These are phyloP conservation scores for Pogonocichla stellata DNA, from an alignment of 2,113 vertebrate species.

Conservation along the genomic window DNA sequence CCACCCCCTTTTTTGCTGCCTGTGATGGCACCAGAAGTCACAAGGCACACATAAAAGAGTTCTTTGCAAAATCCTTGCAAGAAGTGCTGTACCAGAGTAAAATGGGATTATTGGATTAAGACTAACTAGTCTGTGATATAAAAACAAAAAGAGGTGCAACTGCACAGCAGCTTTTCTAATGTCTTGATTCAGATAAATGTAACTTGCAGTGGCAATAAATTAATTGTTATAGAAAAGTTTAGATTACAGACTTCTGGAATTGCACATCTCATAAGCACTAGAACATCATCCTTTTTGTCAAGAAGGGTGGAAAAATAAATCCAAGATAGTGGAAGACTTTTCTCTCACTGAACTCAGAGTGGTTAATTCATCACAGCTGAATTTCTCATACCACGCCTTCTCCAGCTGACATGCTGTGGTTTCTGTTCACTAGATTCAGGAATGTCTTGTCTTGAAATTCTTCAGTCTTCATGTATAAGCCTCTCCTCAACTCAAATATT, in stretches of 20 bases:
- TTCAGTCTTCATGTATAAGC: slow-evolving; percentile 52
- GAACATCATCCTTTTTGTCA: background rate
- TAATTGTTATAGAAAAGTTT: background rate
- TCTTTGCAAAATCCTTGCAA: background rate
- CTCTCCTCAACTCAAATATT: slow-evolving; percentile 60
- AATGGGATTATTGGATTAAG: background rate
- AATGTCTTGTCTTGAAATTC: slow-evolving; percentile 61
- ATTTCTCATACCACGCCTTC: slow-evolving; percentile 15
- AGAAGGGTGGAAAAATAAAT: background rate
- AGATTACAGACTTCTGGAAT: background rate
- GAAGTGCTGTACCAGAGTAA: background rate
- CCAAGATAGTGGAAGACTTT: background rate
- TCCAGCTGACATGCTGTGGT: background rate
- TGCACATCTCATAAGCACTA: background rate
- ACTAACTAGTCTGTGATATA: background rate
- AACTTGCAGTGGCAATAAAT: background rate
- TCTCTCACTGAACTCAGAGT: background rate
- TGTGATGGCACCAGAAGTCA: background rate
- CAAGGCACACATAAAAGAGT: background rate
- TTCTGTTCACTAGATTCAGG: slow-evolving; percentile 59
- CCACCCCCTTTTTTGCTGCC: background rate
- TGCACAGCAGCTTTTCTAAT: background rate
- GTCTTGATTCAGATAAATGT: background rate
- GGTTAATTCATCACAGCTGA: slow-evolving; percentile 47
- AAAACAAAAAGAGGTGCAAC: background rate